Evolutionary conservation across 2,113 vertebrate species (phyloP).

Genomic region (Entomyzon cyanotis): DNA sequence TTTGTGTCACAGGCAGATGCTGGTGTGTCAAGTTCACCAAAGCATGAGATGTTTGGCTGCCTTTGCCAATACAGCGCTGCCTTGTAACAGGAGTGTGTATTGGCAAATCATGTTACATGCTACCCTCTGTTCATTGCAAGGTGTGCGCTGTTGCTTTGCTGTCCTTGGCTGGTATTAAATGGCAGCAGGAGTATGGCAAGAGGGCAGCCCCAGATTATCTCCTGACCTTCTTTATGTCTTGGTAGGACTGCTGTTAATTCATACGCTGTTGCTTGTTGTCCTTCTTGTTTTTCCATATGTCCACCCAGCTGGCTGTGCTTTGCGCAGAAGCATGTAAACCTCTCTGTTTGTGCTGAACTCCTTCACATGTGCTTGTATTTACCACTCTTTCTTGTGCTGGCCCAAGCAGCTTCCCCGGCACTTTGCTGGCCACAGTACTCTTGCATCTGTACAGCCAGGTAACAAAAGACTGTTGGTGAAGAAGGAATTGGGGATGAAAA

Average conservation of each 20-base stretch:
- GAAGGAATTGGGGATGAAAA: neutral
- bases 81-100: neutral
- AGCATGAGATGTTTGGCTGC: neutral
- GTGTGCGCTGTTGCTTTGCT: neutral
- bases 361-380: neutral
- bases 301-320: neutral
- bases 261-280: neutral
- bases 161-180: constrained; percentile 29
- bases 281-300: neutral
- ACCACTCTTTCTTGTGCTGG: neutral
- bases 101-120: neutral
- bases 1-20: neutral
- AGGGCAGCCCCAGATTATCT: constrained; percentile 27
- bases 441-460: rapidly evolving
- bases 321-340: neutral
- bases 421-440: neutral
- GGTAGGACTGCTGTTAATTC: constrained; percentile 2
- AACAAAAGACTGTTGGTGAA: neutral
- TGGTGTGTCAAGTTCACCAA: neutral
- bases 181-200: neutral
- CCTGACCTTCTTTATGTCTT: neutral
- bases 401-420: neutral
- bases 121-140: constrained; percentile 12
- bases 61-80: neutral
- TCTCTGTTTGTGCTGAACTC: neutral